phyloP scores from a whole-genome alignment of 1,140 invertebrate genomes.

The Heliothis subflexa region DNA sequence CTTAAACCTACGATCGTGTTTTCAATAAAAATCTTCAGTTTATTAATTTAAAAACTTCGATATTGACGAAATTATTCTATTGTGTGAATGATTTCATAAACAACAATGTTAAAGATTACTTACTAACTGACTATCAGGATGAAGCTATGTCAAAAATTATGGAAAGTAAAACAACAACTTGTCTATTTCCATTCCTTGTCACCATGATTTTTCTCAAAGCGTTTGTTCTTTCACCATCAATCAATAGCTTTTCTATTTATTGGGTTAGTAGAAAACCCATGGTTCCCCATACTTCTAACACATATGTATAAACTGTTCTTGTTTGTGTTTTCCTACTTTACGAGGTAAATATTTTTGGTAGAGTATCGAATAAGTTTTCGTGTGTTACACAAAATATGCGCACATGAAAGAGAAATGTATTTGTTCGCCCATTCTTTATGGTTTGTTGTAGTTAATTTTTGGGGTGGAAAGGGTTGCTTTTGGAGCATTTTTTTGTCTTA shows the following conservation, averaged over 20 bases:
- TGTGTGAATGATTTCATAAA: too few relatives aligned
- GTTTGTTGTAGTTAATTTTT: too few relatives aligned
- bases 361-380: background rate
- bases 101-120: too few relatives aligned
- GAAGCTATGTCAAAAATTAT: background rate
- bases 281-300: background rate
- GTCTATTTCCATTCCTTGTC: background rate
- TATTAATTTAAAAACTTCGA: too few relatives aligned
- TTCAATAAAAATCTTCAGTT: too few relatives aligned
- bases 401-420: background rate
- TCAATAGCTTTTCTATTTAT: constrained; percentile 36
- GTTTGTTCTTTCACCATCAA: constrained; percentile 25
- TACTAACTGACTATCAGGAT: background rate
- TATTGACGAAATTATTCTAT: too few relatives aligned
- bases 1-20: too few relatives aligned
- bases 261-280: constrained; percentile 6
- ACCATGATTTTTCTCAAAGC: background rate
- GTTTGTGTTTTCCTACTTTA: constrained; percentile 27
- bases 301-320: background rate
- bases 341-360: constrained; percentile 23
- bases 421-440: background rate
- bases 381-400: background rate
- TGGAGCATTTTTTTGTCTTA: too few relatives aligned
- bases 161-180: background rate
- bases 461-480: too few relatives aligned